Percentiles rank a stretch among this genome's conserved stretches.
Conservation (phyloP, 2,797 vertebrate genomes). For the Notolabrus celidotus region DNA sequence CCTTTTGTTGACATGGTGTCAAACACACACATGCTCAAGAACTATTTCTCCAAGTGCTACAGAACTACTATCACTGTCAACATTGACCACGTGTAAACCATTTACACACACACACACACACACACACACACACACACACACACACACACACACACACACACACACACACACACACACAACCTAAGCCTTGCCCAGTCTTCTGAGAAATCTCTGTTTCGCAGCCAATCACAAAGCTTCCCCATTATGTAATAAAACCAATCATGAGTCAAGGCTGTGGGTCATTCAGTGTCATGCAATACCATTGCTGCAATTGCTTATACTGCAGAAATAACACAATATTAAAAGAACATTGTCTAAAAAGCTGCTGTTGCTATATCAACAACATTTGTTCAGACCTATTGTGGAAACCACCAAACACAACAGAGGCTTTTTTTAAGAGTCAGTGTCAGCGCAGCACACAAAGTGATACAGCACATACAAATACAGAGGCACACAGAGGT, state of each 20-base stretch:
- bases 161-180: slow-evolving; percentile 9
- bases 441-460: slow-evolving; percentile 10
- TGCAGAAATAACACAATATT: slow-evolving; percentile 1
- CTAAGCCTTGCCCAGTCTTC: slow-evolving; percentile 26
- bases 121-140: slow-evolving; percentile 12
- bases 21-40: slow-evolving; percentile 10
- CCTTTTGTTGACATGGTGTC: slow-evolving; percentile 11
- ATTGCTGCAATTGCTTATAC: background rate
- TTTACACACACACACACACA: slow-evolving; percentile 5
- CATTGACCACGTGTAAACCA: slow-evolving; percentile 43
- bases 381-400: background rate
- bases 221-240: slow-evolving; percentile 59
- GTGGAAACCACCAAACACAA: background rate
- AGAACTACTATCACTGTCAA: slow-evolving; percentile 54
- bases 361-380: background rate
- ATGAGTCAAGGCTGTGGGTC: slow-evolving; percentile 26
- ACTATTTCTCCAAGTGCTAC: slow-evolving; percentile 6
- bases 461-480: background rate
- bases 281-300: slow-evolving; percentile 19
- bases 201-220: slow-evolving; percentile 32
- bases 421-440: background rate
- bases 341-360: background rate
- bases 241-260: slow-evolving; percentile 66
- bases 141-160: slow-evolving; percentile 16
- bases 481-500: slow-evolving; percentile 7